Conservation (phyloP, 35 echinoderm and acorn worm genomes). For the Holothuria glaberrima region DNA sequence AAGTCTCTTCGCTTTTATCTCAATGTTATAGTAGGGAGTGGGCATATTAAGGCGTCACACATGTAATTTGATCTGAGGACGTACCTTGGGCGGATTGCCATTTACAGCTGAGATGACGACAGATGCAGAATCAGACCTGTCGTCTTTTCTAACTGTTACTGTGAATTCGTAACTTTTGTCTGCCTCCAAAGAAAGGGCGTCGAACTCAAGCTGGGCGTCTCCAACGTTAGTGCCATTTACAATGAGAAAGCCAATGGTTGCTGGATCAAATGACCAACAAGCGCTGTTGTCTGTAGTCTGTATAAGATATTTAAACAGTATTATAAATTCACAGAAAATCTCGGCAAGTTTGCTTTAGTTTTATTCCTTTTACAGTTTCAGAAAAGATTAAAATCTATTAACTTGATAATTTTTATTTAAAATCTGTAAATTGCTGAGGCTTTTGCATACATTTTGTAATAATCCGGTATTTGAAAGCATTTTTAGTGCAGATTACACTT, state of each 20-base stretch:
- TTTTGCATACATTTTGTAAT: too few species aligned
- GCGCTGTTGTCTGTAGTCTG: constrained; percentile 83
- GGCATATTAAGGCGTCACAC: too few species aligned
- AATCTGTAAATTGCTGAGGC: too few species aligned
- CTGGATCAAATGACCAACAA: constrained; percentile 85
- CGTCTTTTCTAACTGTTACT: constrained; percentile 63
- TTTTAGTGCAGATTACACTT: too few species aligned
- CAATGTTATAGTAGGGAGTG: too few species aligned
- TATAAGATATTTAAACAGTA: neutral
- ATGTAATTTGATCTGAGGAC: neutral
- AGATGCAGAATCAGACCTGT: constrained; percentile 50
- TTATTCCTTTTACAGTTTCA: too few species aligned
- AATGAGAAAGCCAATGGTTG: constrained; percentile 61
- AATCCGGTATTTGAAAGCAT: too few species aligned
- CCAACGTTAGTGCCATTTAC: constrained; percentile 55
- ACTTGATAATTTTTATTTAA: too few species aligned
- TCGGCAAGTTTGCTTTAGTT: too few species aligned
- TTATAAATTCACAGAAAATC: too few species aligned
- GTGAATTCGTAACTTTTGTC: constrained; percentile 84
- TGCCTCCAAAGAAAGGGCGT: constrained; percentile 78
- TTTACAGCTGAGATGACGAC: constrained; percentile 77
- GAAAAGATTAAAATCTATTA: too few species aligned
- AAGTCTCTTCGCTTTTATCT: too few species aligned
- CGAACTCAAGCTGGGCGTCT: constrained; percentile 53
- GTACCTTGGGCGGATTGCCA: constrained; percentile 91